Conservation (phyloP, 2,888 invertebrate species). For the Ernsta delagoae region DNA sequence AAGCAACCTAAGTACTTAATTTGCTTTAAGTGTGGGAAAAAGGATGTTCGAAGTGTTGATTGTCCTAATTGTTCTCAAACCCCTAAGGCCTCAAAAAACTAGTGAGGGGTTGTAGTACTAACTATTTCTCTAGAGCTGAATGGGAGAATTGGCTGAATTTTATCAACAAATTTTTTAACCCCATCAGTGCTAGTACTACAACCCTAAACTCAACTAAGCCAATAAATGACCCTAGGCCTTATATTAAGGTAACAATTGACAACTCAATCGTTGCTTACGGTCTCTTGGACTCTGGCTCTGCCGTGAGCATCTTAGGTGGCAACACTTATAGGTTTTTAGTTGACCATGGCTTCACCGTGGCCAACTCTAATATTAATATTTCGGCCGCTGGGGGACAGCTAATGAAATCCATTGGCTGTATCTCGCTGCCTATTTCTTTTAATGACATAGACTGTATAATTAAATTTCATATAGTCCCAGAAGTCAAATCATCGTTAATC, state of each 20-base stretch:
- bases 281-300: neutral
- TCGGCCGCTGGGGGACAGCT: slow-evolving; percentile 4
- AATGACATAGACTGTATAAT: neutral
- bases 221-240: slow-evolving; percentile 6
- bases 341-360: slow-evolving; percentile 4
- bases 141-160: neutral
- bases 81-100: neutral
- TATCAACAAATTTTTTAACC: neutral
- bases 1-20: neutral
- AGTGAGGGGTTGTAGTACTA: slow-evolving; percentile 2
- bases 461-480: neutral
- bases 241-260: slow-evolving; percentile 3
- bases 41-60: neutral
- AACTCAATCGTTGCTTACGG: neutral
- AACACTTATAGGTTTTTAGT: neutral
- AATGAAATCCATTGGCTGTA: neutral
- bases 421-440: neutral
- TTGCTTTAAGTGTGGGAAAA: neutral
- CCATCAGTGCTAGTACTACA: slow-evolving; percentile 1
- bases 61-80: neutral
- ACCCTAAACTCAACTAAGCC: neutral
- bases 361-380: slow-evolving; percentile 2
- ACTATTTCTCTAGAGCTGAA: neutral
- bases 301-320: neutral
- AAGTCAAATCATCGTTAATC: neutral